Evolutionary conservation across 1,140 invertebrate genomes (phyloP).

Genomic region (Drosophila sulfurigaster): DNA sequence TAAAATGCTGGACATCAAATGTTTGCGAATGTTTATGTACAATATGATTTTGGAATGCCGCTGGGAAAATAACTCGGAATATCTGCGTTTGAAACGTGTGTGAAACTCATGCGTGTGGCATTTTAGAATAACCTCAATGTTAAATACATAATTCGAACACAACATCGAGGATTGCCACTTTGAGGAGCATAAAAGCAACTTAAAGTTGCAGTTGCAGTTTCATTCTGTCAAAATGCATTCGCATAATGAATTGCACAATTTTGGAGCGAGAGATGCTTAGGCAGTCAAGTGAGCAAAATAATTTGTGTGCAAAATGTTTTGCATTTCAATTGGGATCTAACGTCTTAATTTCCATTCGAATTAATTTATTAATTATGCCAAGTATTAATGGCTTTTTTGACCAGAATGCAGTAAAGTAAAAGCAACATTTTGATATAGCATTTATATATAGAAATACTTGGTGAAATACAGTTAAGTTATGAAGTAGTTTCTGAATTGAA

Average conservation of each 20-base stretch:
- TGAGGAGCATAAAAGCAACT: conserved; percentile 3
- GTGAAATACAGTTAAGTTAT: conserved; percentile 11
- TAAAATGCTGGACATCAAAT: neutral
- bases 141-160: neutral
- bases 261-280: conserved; percentile 7
- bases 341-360: conserved; percentile 5
- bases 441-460: too few relatives aligned
- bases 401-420: neutral
- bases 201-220: neutral
- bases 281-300: conserved; percentile 28
- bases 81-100: neutral
- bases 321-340: conserved; percentile 2
- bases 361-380: conserved; percentile 24
- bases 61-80: neutral
- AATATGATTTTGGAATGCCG: neutral
- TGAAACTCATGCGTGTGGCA: conserved; percentile 4
- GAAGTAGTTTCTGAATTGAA: conserved; percentile 31
- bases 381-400: conserved; percentile 18
- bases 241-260: conserved; percentile 29
- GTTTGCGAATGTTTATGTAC: neutral
- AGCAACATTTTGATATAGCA: neutral
- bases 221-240: conserved; percentile 32
- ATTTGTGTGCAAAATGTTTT: conserved; percentile 22
- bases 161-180: conserved; percentile 2
- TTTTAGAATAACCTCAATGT: neutral